A percentile compares a stretch with the other conserved stretches of the same genome.
Evolutionary conservation across 1,140 invertebrate genomes (phyloP).

Genomic region (Mycetomoellerius zeteki): DNA sequence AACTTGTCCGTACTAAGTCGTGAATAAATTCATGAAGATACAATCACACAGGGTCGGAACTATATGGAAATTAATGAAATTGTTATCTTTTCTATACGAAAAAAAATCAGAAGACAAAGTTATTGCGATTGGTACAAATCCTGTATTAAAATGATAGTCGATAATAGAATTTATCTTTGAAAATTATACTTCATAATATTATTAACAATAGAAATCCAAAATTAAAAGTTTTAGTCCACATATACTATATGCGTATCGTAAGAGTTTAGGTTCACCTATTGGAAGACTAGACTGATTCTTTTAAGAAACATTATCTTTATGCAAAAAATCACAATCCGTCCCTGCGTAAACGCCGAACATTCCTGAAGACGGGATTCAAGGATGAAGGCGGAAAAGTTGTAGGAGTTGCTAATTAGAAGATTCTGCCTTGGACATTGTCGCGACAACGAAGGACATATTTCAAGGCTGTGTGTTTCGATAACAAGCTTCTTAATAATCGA

Average conservation of each 20-base stretch:
- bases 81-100: not conserved
- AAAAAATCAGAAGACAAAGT: not conserved
- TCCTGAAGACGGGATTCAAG: not conserved
- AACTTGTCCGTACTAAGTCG: not conserved
- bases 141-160: not conserved
- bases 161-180: not conserved
- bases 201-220: not conserved
- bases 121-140: not conserved
- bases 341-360: not conserved
- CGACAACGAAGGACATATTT: conserved; percentile 21
- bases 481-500: conserved; percentile 14
- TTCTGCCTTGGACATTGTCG: conserved; percentile 6
- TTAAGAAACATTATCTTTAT: not conserved
- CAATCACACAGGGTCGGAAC: not conserved
- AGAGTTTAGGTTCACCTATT: not conserved
- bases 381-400: conserved; percentile 23
- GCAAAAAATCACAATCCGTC: not conserved
- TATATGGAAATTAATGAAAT: not conserved
- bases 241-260: not conserved
- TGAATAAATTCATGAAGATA: not conserved
- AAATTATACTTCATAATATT: not conserved
- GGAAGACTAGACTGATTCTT: too few relatives aligned
- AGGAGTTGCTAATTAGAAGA: conserved; percentile 22
- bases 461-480: conserved; percentile 11
- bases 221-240: not conserved